Evolutionary conservation across 2,888 invertebrate genomes (phyloP).

Genomic region (Oxycera nigricornis): DNA sequence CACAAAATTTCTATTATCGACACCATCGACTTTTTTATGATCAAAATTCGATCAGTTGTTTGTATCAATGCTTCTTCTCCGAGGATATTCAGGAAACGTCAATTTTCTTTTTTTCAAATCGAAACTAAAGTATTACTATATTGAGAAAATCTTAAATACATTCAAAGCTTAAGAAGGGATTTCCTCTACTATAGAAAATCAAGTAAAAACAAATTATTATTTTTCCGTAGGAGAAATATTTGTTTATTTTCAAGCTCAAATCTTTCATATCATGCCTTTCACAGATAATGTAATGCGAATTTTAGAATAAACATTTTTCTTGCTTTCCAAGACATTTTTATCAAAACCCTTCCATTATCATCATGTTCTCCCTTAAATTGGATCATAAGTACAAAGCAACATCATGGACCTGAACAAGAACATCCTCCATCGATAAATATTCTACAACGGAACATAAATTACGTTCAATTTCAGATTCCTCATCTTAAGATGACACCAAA

Average conservation of each 20-base stretch:
- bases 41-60: too few species aligned
- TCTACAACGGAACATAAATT: slow-evolving; percentile 43
- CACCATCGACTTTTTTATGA: too few species aligned
- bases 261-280: not conserved
- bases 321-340: not conserved
- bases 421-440: slow-evolving; percentile 40
- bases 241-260: not conserved
- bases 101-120: too few species aligned
- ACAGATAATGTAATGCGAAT: not conserved
- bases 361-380: not conserved
- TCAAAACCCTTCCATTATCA: not conserved
- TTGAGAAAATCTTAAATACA: too few species aligned
- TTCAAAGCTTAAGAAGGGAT: too few species aligned
- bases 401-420: not conserved
- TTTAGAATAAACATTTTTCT: not conserved
- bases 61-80: too few species aligned
- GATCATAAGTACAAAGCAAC: not conserved
- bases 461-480: slow-evolving; percentile 44
- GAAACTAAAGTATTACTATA: too few species aligned
- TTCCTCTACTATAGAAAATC: too few species aligned
- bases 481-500: slow-evolving; percentile 43
- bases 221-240: too few species aligned
- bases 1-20: too few species aligned
- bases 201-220: too few species aligned
- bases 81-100: too few species aligned